Base-by-base conservation (phyloP, 1,140 invertebrate genomes). In the Aphis craccivora region DNA sequence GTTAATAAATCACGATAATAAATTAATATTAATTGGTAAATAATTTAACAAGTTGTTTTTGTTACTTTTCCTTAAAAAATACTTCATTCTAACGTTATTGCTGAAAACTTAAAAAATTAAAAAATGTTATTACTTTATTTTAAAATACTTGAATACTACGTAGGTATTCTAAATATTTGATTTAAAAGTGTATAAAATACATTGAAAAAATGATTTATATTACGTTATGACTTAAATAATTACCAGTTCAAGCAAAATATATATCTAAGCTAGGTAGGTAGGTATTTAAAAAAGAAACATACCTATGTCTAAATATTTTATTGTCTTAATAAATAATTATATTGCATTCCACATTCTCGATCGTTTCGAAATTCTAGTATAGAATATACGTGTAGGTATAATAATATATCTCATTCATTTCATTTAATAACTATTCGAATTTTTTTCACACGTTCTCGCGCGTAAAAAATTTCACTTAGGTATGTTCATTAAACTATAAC, bases 311-410 rank as follows among this genome's bases (percentile, higher is more conserved):
- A 18, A 11, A 67, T 67, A 67, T 67, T 67, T n/a, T 67, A 67
- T 67, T 67, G 60, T 67, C 60, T 67, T 67, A n/a, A n/a, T 67
- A 67, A 67, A 67, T 67, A 67, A 67, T 67, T 67, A 60, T 67
- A 30, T n/a, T 67, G 30, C 60, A n/a, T 67, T 67, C 60, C 35
- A 81, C 76, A 37, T 81, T 81, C 76, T 81, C 35, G 8, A 81
- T 81, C 35, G 35, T 81, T 81, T 35, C 7, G 7, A 81, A 35
- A 81, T 81, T 81, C 76, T 81, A 81, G 35, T 20, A 37, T 37
- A 23, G 8, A 37, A 37, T n/a, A 67, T 67, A 22, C 7, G 18
- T 51, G 11, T 51, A 51, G 48, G 20, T 37, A 81, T 23, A 37
- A 81, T 37, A 20, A 81, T 22, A 37, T 23, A 81, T 81, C n/a